These are phyloP conservation scores for Scopus umbretta DNA, from an alignment of 2,113 vertebrate genomes.

Conservation along the genomic window DNA sequence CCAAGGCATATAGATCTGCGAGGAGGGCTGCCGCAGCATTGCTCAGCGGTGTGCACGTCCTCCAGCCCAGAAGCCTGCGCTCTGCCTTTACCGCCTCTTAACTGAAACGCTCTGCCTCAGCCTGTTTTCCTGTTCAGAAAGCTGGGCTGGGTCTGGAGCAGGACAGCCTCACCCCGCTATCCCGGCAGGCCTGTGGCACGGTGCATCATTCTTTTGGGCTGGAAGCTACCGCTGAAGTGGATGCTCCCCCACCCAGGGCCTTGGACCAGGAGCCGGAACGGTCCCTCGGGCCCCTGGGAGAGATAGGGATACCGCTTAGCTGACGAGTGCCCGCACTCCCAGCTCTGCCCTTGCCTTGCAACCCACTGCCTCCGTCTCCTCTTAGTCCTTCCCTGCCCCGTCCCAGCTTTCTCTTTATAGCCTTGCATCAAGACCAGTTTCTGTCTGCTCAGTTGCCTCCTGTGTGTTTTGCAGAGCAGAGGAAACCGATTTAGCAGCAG, in stretches of 20 bases:
- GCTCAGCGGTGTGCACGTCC: neutral
- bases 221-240: neutral
- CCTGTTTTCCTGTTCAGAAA: neutral
- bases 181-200: neutral
- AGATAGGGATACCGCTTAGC: neutral
- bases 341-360: neutral
- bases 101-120: neutral
- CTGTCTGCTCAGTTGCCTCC: neutral
- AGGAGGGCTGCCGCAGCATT: neutral
- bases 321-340: neutral
- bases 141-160: neutral
- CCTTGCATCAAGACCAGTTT: neutral
- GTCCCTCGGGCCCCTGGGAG: neutral
- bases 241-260: neutral
- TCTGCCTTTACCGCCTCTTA: neutral
- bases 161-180: neutral
- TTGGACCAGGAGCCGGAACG: neutral
- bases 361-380: neutral
- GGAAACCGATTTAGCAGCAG: neutral
- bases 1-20: neutral
- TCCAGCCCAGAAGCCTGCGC: neutral
- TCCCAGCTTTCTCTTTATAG: neutral
- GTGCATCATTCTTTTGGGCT: neutral
- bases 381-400: neutral
- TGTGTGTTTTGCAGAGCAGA: neutral